Evolutionary conservation across 2,113 vertebrate genomes (phyloP), one percentile per base, ranked within the genome.

Genomic region (Gallinago media): DNA sequence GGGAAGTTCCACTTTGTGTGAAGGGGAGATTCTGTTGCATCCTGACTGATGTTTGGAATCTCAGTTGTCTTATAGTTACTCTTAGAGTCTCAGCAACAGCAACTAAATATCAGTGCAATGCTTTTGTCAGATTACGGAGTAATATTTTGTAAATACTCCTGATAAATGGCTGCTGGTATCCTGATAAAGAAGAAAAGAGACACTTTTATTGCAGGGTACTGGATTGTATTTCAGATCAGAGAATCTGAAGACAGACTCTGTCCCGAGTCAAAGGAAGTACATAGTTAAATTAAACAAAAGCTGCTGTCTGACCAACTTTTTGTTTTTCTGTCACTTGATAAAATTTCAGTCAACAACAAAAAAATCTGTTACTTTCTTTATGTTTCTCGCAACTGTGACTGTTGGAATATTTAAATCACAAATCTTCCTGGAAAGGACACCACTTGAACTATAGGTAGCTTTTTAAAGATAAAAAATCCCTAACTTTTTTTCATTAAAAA

Each of bases 1-100:
- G 31, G 29, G 38, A 59, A 12, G 25, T 59, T 10, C 8, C 7
- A 0, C 47, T 5, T 10, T 18, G 9, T 21, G 7, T 29, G 32
- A 75, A 27, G 22, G 52, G 5, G 26, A 8, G 11, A 11, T 78
- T 58, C 18, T 82, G 3, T 34, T 87, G 10, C 9, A 2, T 23
- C 8, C 17, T 25, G 1, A 29, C 5, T 21, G 36, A 10, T 20
- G 8, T 83, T 62, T 21, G 26, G 29, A 8, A 10, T 52, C 21
- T 70, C 14, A 13, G 19, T 12, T 90, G 54, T 5, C 16, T 85
- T 85, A 22, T 4, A 50, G 1, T 31, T 16, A 27, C 5, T 90
- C 5, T 29, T 2, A 20, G 25, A 58, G 34, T 67, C 52, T 63
- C 9, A 20, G 77, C 44, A 70, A 11, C 17, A 65, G 66, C 26